Conservation (phyloP, 1,140 invertebrate species). For the Glomeris maerens region DNA sequence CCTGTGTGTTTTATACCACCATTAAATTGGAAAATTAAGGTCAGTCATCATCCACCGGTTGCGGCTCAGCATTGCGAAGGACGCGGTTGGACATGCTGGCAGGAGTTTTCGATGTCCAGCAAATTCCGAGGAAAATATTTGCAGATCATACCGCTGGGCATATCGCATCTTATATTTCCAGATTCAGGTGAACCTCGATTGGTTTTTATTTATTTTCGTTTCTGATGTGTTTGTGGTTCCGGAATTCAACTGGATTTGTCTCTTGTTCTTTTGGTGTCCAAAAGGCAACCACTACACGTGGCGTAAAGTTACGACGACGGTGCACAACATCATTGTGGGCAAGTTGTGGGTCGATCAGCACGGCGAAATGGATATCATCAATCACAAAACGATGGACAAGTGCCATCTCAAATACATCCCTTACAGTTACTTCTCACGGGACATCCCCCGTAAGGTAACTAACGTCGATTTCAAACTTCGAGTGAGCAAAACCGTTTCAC, state of each 20-base stretch:
- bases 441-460: constrained; percentile 75
- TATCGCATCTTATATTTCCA: constrained; percentile 61
- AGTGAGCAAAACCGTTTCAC: constrained; percentile 29
- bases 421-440: constrained; percentile 94
- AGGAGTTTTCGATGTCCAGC: constrained; percentile 96
- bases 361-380: constrained; percentile 94
- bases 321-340: constrained; percentile 98
- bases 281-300: constrained; percentile 82
- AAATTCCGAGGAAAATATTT: constrained; percentile 98
- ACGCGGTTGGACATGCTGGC: constrained; percentile 79
- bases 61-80: constrained; percentile 83
- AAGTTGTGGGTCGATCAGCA: constrained; percentile 99
- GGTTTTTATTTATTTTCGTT: constrained; percentile 8
- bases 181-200: constrained; percentile 28
- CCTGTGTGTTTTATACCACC: too few relatives aligned
- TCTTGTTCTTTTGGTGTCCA: constrained; percentile 20
- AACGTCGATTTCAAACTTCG: not conserved
- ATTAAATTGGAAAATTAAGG: too few relatives aligned
- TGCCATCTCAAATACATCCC: constrained; percentile 92
- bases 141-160: constrained; percentile 79
- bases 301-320: constrained; percentile 94
- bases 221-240: not conserved
- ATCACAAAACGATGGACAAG: constrained; percentile 73
- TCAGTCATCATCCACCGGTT: constrained; percentile 96
- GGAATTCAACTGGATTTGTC: constrained; percentile 7